phyloP scores from a whole-genome alignment of 2,113 vertebrate genomes.

The Aptenodytes patagonicus region DNA sequence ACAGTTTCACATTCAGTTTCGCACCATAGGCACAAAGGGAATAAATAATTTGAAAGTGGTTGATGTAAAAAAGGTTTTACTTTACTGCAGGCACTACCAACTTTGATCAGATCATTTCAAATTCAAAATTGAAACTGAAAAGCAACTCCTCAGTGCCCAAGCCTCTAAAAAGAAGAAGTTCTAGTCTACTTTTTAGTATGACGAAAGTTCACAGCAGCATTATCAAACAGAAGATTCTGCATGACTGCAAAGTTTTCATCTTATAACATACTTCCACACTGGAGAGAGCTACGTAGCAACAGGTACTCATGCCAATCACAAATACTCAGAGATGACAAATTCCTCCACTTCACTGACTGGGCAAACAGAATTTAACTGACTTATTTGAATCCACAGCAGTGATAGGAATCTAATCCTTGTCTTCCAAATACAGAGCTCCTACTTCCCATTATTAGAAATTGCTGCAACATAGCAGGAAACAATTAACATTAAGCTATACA shows the following conservation, averaged over 20 bases:
- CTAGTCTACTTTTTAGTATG: not conserved
- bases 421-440: not conserved
- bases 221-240: not conserved
- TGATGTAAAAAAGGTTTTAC: constrained; percentile 20
- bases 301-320: not conserved
- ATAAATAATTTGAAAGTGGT: constrained; percentile 46
- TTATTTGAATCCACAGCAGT: not conserved
- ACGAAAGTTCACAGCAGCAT: not conserved
- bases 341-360: not conserved
- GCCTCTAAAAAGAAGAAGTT: not conserved
- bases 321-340: not conserved
- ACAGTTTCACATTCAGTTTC: constrained; percentile 35
- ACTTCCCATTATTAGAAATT: not conserved
- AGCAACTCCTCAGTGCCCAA: not conserved
- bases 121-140: not conserved
- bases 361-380: not conserved
- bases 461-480: not conserved
- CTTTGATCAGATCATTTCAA: constrained; percentile 23
- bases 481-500: not conserved
- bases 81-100: not conserved
- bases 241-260: not conserved
- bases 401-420: not conserved
- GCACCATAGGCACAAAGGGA: constrained; percentile 23
- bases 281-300: not conserved
- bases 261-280: not conserved